Evolutionary conservation across 92 coral and sea anemone species (phyloP).

Genomic region (Zoanthus gigantus): DNA sequence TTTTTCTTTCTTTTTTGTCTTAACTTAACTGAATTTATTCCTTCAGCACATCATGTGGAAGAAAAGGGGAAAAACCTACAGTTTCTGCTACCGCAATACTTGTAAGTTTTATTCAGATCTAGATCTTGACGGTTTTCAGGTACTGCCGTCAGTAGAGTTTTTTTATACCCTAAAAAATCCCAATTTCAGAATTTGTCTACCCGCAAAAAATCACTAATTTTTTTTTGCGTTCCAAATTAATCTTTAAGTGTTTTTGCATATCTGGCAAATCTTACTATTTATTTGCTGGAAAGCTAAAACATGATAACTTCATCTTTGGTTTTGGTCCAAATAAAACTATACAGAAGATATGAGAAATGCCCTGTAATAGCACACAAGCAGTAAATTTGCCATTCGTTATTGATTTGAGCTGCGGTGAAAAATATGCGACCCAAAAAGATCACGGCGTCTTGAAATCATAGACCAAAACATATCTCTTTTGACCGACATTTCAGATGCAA

Average conservation of each 20-base stretch:
- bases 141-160: too few species aligned
- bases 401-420: background rate
- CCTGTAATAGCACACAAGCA: background rate
- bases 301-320: background rate
- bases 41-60: slow-evolving; percentile 93
- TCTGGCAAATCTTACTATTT: background rate
- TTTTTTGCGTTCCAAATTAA: too few species aligned
- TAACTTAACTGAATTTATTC: background rate
- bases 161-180: too few species aligned
- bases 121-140: background rate
- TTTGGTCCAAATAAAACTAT: too few species aligned
- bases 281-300: background rate
- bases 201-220: too few species aligned
- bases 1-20: background rate
- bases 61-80: slow-evolving; percentile 78
- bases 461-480: background rate
- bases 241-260: background rate
- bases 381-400: background rate
- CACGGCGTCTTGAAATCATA: background rate
- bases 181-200: too few species aligned
- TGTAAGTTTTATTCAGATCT: background rate
- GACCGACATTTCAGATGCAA: background rate
- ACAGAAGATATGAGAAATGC: background rate
- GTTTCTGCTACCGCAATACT: slow-evolving; percentile 73
- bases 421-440: background rate